Percentiles rank a stretch among this genome's conserved stretches.
phyloP scores from a whole-genome alignment of 1,140 invertebrate species.

The Procambarus virginalis region DNA sequence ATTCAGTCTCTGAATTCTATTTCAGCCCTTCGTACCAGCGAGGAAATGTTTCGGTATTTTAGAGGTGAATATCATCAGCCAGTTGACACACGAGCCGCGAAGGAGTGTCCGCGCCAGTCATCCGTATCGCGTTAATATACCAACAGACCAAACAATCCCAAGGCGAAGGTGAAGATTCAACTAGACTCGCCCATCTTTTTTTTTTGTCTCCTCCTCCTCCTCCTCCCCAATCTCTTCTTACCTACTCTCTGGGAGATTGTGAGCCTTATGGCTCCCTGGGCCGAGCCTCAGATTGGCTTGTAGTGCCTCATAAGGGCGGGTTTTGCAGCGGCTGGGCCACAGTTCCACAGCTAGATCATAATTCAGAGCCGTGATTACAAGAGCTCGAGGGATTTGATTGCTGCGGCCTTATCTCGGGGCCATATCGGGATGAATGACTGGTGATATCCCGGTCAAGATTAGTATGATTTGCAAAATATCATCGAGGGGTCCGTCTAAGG shows the following conservation, averaged over 20 bases:
- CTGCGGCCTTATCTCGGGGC: constrained; percentile 63
- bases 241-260: constrained; percentile 10
- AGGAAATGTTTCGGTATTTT: constrained; percentile 13
- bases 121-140: background rate
- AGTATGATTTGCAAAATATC: constrained; percentile 70
- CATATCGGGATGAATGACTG: constrained; percentile 69
- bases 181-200: background rate
- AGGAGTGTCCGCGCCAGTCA: background rate
- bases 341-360: constrained; percentile 63
- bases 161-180: constrained; percentile 43
- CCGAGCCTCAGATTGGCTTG: constrained; percentile 27
- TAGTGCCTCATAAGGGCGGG: constrained; percentile 37
- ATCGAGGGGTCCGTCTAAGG: constrained; percentile 55
- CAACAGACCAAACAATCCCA: constrained; percentile 29
- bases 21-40: constrained; percentile 13
- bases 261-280: constrained; percentile 17
- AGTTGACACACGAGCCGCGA: background rate
- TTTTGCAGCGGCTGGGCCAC: constrained; percentile 46
- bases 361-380: constrained; percentile 57
- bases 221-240: too few relatives aligned
- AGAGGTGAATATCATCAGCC: background rate
- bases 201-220: background rate
- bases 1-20: constrained; percentile 46
- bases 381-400: constrained; percentile 63
- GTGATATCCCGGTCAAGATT: constrained; percentile 65